Base-by-base conservation (phyloP, 2,888 invertebrate species). In the Agrotis puta region DNA sequence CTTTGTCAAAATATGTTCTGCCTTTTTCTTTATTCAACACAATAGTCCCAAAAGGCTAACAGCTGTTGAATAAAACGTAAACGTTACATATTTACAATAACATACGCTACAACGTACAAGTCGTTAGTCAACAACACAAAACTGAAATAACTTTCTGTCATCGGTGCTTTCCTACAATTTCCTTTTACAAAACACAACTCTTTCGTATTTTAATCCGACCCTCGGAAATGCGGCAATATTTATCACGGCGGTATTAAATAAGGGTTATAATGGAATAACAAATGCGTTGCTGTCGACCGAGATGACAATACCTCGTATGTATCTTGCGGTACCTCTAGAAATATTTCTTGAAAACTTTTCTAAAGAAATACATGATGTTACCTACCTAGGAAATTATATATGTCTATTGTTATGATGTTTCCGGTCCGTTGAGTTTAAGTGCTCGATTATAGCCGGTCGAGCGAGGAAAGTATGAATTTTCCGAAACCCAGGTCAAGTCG, bases 231-330 rank as follows among this genome's bases (percentile, higher is more conserved):
- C 81, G 83, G 84, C 82, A 83, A 86, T 92, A 94, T 94, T 92
- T 93, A 92, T 94, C 92, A 93, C 88, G 74, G 85, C 81, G 83
- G 89, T 91, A 92, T 93, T 93, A 93, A 93, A 93, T 93, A 94
- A 92, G 92, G 91, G 90, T 91, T 89, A 93, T 93, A 93, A 93
- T 92, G 88, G 90, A 88, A 91, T 93, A 92, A 93, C 91, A 91
- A 93, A 94, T 93, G 91, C 88, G 89, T 86, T 88, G 88, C 88
- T 87, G 88, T 81, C 87, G 87, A 84, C 87, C 85, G 83, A 88
- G 88, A 86, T 85, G 88, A 89, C 89, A 88, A 89, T 89, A 85
- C 85, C 83, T 84, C 72, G 64, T 75, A 78, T 77, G 77, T 73
- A 65, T 82, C 67, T 79, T 66, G 64, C 47, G 54, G 61, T 75